Evolutionary conservation across 2,113 vertebrate species (phyloP), one percentile per base, ranked within the genome.

Genomic region (Colistium nudipinnis): DNA sequence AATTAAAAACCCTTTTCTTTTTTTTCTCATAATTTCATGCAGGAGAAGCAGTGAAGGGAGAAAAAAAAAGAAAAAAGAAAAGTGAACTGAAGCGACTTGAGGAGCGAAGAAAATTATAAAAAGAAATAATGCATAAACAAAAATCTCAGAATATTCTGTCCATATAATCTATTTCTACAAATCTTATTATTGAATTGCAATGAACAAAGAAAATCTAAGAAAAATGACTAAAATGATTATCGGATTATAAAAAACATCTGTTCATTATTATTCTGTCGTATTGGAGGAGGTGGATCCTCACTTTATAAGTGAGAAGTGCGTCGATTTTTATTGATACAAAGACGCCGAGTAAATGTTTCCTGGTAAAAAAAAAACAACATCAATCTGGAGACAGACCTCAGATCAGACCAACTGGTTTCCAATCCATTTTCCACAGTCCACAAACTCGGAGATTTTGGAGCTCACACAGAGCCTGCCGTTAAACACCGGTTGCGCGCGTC

Each of bases 401-500:
- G n/a, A n/a, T n/a, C n/a, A n/a, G n/a, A n/a, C n/a, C n/a, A n/a
- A n/a, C n/a, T n/a, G n/a, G n/a, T n/a, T n/a, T n/a, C n/a, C n/a
- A n/a, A n/a, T n/a, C n/a, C n/a, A n/a, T n/a, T n/a, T n/a, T n/a
- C n/a, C n/a, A n/a, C n/a, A n/a, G n/a, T n/a, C n/a, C n/a, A n/a
- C n/a, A n/a, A n/a, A n/a, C n/a, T n/a, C n/a, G 2, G 1, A 14
- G 30, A 28, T n/a, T 30, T 55, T 1, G 22, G 19, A 20, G 48
- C 7, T 24, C 24, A 4, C 10, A 86, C 71, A 83, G 77, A 83
- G 79, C 61, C 47, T 25, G 28, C 10, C 2, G 10, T 9, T 62
- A 76, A 86, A 86, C 48, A 70, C 38, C 20, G 36, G 45, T 68
- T 71, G 70, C 53, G 72, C 70, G 62, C 33, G 62, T 70, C 85